Evolutionary conservation across 2,888 invertebrate genomes (phyloP), one percentile per base, ranked within the genome.

Genomic region (Meta bourneti): DNA sequence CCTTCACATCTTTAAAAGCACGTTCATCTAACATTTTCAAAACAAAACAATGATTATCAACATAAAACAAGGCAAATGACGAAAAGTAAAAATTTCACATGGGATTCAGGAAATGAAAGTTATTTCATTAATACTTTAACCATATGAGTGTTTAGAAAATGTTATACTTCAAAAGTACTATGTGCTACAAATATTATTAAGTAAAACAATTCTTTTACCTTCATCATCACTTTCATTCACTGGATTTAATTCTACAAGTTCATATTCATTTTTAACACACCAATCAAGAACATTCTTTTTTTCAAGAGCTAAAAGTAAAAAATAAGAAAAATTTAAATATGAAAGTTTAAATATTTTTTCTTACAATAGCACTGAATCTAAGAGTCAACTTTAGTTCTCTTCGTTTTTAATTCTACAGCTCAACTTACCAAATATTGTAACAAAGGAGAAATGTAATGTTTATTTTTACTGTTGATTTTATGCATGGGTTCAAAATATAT

Each of bases 231-330:
- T 95, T 7, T 94, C 94, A 54, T 95, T 95, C n/a, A 94, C 94
- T 0, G 96, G 96, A 93, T 96, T 95, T 77, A 97, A 94, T 94
- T 97, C 97, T 16, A 97, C 96, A 87, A 97, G 95, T 94, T 97
- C 97, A 95, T 96, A 97, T 20, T 96, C 96, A 94, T 96, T 95
- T 92, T 96, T 95, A 80, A 97, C 95, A 94, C 97, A 97, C 97
- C 97, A 97, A n/a, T 92, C 69, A 1, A 89, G 34, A 70, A 92
- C 80, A 54, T 80, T 75, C 74, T 89, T 85, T 9, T 80, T 78
- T 48, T 19, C 20, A 11, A 52, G 7, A 75, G 34, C 85, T 86
- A 54, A 49, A 74, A 49, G 20, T 13, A 48, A 48, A 69, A 7
- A 48, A 84, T 49, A 6, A n/a, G n/a, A n/a, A n/a, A 81, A 34